Base-by-base conservation (phyloP, 2,888 invertebrate genomes). In the Himalopsyche kuldschensis region DNA sequence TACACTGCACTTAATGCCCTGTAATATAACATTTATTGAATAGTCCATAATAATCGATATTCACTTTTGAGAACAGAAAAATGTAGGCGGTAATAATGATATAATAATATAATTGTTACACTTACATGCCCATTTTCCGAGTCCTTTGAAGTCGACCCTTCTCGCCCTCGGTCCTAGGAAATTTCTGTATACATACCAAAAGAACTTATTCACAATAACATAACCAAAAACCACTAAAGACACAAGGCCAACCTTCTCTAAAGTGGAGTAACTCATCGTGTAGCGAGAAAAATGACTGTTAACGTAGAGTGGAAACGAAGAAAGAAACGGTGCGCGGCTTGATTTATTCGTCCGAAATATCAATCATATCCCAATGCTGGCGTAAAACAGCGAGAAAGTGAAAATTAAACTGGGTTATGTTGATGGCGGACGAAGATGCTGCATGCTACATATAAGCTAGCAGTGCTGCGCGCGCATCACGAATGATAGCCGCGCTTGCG, bases 91-190 rank as follows among this genome's bases (percentile, higher is more conserved):
- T 41, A 41, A 2, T 41, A 15, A 41, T 3, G 15, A 15, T 15
- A 15, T 41, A 35, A 32, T 32, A 32, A 35, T 35, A 35, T 41
- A 41, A 15, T 1, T 41, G 11, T 41, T 15, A 17, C 87, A 93
- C 94, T 94, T 90, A 96, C 96, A 93, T 90, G 96, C 96, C 96
- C 96, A 97, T 90, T 94, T 93, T 87, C 96, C 96, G 88, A 94
- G 92, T 76, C 93, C 92, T 88, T 93, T 93, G 85, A 95, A 93
- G 90, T 96, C 92, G 83, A 95, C 91, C 87, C 91, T 91, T 81
- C 94, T 89, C 10, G 94, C 87, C 46, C 91, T 89, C 48, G 93
- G 94, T 30, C 93, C 93, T 81, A 94, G 87, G 55, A 94, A 86
- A 86, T 90, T 90, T 47, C 88, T 87, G 87, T 89, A 91, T 77